A percentile compares a stretch with the other conserved stretches of the same genome.
phyloP scores from a whole-genome alignment of 2,888 invertebrate species.

The Spodoptera littoralis region DNA sequence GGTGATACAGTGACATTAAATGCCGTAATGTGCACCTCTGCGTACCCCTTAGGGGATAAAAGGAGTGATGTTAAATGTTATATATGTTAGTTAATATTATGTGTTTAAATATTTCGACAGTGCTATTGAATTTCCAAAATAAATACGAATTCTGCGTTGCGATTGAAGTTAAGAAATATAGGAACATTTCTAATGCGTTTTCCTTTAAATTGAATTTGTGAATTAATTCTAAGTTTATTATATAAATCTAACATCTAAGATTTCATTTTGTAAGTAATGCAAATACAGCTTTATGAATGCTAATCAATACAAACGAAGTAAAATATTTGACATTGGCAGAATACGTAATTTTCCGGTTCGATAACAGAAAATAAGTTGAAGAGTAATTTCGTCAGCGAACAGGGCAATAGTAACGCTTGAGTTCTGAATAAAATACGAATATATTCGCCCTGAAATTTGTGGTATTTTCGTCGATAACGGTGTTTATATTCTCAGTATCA shows the following conservation, averaged over 20 bases:
- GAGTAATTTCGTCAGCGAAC: slow-evolving; percentile 23
- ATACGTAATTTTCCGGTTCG: slow-evolving; percentile 39
- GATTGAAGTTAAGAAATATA: too few species aligned
- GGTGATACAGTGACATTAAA: too few species aligned
- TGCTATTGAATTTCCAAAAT: too few species aligned
- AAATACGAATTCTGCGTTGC: too few species aligned
- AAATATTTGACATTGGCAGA: slow-evolving; percentile 44
- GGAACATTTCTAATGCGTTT: too few species aligned
- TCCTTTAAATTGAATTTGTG: background rate
- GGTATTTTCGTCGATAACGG: slow-evolving; percentile 30
- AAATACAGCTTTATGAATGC: slow-evolving; percentile 37
- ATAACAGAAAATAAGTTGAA: slow-evolving; percentile 32
- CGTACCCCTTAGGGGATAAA: too few species aligned
- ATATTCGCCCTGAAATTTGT: slow-evolving; percentile 21
- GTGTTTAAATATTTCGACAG: too few species aligned
- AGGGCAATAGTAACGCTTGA: slow-evolving; percentile 24
- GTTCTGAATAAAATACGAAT: slow-evolving; percentile 22
- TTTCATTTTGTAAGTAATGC: slow-evolving; percentile 16
- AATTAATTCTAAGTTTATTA: background rate
- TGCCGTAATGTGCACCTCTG: too few species aligned
- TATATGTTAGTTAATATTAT: background rate
- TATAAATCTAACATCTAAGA: background rate
- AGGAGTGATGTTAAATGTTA: too few species aligned
- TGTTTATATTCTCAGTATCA: slow-evolving; percentile 42
- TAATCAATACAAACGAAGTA: slow-evolving; percentile 39